Evolutionary conservation across 2,888 invertebrate genomes (phyloP), one percentile per base, ranked within the genome.

Genomic region (Erebia ligea): DNA sequence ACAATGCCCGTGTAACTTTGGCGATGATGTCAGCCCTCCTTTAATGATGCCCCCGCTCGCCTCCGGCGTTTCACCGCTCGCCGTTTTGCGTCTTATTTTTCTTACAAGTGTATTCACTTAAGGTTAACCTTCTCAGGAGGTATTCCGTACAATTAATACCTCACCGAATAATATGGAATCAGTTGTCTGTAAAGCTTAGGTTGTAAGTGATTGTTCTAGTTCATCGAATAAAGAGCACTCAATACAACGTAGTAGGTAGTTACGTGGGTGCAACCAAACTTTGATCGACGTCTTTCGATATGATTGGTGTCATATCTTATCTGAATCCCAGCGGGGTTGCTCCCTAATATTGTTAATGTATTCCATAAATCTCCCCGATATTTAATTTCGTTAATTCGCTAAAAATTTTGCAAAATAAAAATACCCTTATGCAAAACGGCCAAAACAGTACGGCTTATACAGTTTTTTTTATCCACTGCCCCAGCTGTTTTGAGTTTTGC

Each of bases 21-120:
- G 85, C 90, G 92, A 88, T 93, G 93, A 93, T 93, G 93, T 93
- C 93, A 93, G 90, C 81, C 80, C 83, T 86, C 86, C 88, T 77
- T 77, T 79, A 76, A 77, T 73, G 77, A 77, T 70, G 75, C 70
- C 70, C 45, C 72, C 54, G 72, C 67, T 81, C 80, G 87, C 88
- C 85, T 80, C 82, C 78, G 85, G 86, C 88, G 83, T 82, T 87
- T 86, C 86, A 82, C 84, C 82, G 86, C 81, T 62, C 86, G 25
- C n/a, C 66, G 58, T 80, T 77, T 79, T 81, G 77, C 79, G 80
- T 79, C 56, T 79, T 74, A 82, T 80, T 82, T 84, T 72, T 76
- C 40, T 69, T 72, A 68, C 69, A 75, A 72, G 72, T 69, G 65
- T 66, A 67, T 65, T 70, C 69, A 71, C 72, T 74, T 66, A 48